Base-by-base conservation (phyloP, 30 jellyfish, hydroid and myxozoan genomes). In the Aurelia coerulea region DNA sequence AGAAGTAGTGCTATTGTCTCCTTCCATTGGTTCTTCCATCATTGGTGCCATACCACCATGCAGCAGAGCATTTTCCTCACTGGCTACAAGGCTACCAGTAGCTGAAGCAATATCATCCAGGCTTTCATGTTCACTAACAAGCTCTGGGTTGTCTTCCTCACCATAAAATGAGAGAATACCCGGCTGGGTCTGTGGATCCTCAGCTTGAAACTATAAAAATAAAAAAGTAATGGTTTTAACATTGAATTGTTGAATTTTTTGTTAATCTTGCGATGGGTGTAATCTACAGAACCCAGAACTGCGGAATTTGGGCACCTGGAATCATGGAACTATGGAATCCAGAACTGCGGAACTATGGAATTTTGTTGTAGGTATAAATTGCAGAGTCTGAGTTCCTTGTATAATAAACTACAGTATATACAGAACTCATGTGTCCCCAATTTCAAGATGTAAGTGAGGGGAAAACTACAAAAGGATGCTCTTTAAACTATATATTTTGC, bases 1-100 rank as follows among this genome's bases (percentile, higher is more conserved):
- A 10, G 91, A 81, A 8, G 84, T 74, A 51, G 80, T 81, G 68
- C 91, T 81, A 69, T 56, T 71, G 59, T 81, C 91, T 68, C 91
- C 91, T 56, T 81, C 91, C 2, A 49, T 77, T 15, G 41, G 91
- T 32, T 69, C 91, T 8, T 81, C 91, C 58, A 77, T 53, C 62
- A 53, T 46, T 81, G 84, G 67, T 16, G 34, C 52, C 60, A 71
- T 51, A 52, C 71, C 56, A 32, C 83, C 69, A 15, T 78, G 83
- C 17, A 73, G 83, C 52, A 65, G 62, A 17, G 83, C 83, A 81
- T 81, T 67, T 23, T 68, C 84, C 35, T 67, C 70, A 56, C 85
- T 60, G 19, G 85, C 85, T 17, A 75, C 85, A 53, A 51, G 85
- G 74, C 91, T 81, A 10, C 90, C 81, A 11, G 78, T 73, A 13